Percentiles rank a stretch among this genome's conserved stretches.
Evolutionary conservation across 2,888 invertebrate species (phyloP).

Genomic region (Spatulosminthurus flaviceps): DNA sequence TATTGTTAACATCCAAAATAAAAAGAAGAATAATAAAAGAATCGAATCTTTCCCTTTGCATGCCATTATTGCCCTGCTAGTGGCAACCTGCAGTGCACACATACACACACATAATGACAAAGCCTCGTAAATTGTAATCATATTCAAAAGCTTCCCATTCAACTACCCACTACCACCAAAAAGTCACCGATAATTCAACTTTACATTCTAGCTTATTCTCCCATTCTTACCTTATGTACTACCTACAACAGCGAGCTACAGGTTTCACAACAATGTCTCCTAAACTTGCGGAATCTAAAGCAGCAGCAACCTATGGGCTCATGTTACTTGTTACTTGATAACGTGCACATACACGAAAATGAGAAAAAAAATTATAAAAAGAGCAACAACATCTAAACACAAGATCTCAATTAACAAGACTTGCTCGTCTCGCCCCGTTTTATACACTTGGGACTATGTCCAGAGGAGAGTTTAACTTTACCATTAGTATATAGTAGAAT

Average conservation of each 20-base stretch:
- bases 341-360: too few relatives aligned
- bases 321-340: too few relatives aligned
- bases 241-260: conserved; percentile 19
- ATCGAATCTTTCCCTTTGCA: conserved; percentile 30
- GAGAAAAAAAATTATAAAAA: too few relatives aligned
- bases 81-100: neutral
- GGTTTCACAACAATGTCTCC: conserved; percentile 1
- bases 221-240: neutral
- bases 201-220: neutral
- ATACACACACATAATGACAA: neutral
- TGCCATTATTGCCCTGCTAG: conserved; percentile 15
- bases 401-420: conserved; percentile 6
- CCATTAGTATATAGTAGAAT: neutral
- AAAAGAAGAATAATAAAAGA: conserved; percentile 18
- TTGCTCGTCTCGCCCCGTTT: neutral
- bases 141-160: conserved; percentile 16
- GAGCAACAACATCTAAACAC: neutral
- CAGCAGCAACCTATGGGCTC: too few relatives aligned
- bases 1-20: neutral
- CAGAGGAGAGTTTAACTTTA: neutral
- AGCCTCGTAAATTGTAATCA: conserved; percentile 36
- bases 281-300: too few relatives aligned
- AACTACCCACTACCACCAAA: neutral
- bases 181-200: conserved; percentile 16
- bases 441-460: neutral